Evolutionary conservation across 2,113 vertebrate species (phyloP).

Genomic region (Microcebus griseorufus): DNA sequence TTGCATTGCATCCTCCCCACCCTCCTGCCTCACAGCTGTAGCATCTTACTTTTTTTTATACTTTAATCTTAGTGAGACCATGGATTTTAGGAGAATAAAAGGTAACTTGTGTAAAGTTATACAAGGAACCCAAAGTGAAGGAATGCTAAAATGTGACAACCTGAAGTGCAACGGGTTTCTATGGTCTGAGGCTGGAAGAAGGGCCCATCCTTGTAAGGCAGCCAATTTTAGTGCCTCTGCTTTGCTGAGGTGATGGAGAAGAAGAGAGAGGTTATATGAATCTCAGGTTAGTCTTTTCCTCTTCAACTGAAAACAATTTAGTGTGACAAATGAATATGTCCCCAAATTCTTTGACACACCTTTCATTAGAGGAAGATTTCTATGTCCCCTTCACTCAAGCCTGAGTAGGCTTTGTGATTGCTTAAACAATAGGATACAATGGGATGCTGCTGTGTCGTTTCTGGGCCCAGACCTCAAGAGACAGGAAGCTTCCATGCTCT

Average conservation of each 20-base stretch:
- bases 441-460: not conserved
- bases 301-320: not conserved
- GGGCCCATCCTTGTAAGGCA: not conserved
- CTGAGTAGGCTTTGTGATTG: not conserved
- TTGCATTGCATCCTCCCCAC: not conserved
- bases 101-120: not conserved
- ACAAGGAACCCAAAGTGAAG: not conserved
- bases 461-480: not conserved
- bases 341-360: not conserved
- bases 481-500: not conserved
- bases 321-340: not conserved
- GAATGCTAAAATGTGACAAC: not conserved
- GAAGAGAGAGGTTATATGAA: not conserved
- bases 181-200: not conserved
- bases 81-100: conserved; percentile 9
- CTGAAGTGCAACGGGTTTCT: not conserved
- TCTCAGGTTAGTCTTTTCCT: not conserved
- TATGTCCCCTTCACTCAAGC: not conserved
- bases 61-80: not conserved
- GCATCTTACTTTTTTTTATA: conserved; percentile 20
- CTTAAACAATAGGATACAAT: not conserved
- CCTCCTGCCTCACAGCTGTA: not conserved
- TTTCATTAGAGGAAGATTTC: not conserved
- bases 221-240: not conserved
- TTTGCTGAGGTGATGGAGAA: not conserved